Evolutionary conservation across 2,888 invertebrate genomes (phyloP), one percentile per base, ranked within the genome.

Genomic region (Heliconius ethilla): DNA sequence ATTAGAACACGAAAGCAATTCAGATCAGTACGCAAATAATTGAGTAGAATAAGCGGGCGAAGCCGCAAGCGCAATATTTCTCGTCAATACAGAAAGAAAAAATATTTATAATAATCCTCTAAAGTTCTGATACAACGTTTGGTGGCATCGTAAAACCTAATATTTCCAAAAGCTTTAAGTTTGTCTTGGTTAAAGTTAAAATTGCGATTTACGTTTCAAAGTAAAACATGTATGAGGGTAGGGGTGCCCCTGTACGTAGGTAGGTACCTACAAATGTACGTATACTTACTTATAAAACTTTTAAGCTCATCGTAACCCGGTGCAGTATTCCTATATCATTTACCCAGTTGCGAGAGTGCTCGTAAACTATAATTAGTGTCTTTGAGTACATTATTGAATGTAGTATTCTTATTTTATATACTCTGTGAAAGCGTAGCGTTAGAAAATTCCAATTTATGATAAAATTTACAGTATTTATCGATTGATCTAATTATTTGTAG

Each of bases 291-390:
- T 69, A 69, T 29, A 25, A 69, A 75, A 67, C 22, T 70, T 75
- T 70, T 45, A 59, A 29, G 29, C 75, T 29, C 51, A 25, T 51
- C 25, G 45, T 75, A 75, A 66, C 66, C 18, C 66, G 29, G 10
- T 65, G 63, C 63, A 63, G 65, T 70, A 63, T 55, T 51, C 65
- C 59, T 76, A 62, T 72, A 77, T 66, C 59, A 45, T 74, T 73
- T 74, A 74, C 45, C 15, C 29, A 62, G 73, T 73, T 72, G 70
- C 70, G 77, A 37, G 55, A 66, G 77, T 51, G 75, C 70, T 78
- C 65, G 78, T 75, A 75, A 78, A 70, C 70, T 27, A 40, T 75
- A 75, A 78, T 69, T 78, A 75, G 63, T 29, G 45, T 62, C 37
- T 74, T 27, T 25, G 25, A 2, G 59, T 37, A 40, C 72, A 25